phyloP scores from a whole-genome alignment of 2,113 vertebrate species.

The Chrysemys picta region DNA sequence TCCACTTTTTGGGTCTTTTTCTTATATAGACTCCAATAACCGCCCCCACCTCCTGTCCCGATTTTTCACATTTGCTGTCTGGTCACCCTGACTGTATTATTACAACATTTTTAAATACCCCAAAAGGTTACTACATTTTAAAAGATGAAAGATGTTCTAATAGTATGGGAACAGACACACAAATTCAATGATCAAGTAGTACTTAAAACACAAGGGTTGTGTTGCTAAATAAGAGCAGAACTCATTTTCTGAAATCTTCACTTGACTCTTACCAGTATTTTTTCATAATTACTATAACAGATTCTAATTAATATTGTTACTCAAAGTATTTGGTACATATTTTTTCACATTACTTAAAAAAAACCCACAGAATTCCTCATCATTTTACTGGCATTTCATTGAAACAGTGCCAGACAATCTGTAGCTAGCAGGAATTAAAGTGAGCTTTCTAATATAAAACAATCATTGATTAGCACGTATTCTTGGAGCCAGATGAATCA shows the following conservation, averaged over 20 bases:
- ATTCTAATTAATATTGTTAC: constrained; percentile 8
- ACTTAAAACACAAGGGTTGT: background rate
- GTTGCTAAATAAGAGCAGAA: background rate
- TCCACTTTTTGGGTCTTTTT: no score
- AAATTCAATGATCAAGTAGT: background rate
- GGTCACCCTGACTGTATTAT: background rate
- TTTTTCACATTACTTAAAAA: background rate
- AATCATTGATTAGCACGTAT: constrained; percentile 63
- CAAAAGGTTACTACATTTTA: background rate
- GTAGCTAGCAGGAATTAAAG: constrained; percentile 42
- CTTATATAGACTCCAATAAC: no score
- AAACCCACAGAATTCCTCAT: background rate
- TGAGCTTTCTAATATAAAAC: constrained; percentile 42
- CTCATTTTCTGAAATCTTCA: background rate
- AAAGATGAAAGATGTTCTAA: background rate
- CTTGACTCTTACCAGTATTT: background rate
- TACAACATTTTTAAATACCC: background rate
- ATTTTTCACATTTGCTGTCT: no score
- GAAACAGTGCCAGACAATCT: constrained; percentile 13
- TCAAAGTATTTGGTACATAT: background rate
- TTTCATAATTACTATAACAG: background rate
- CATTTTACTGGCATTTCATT: constrained; percentile 45
- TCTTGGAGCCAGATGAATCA: constrained; percentile 59
- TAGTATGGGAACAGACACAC: background rate
- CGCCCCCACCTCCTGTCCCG: no score